Evolutionary conservation across 2,113 vertebrate species (phyloP).

Genomic region (Gobiocypris rarus): DNA sequence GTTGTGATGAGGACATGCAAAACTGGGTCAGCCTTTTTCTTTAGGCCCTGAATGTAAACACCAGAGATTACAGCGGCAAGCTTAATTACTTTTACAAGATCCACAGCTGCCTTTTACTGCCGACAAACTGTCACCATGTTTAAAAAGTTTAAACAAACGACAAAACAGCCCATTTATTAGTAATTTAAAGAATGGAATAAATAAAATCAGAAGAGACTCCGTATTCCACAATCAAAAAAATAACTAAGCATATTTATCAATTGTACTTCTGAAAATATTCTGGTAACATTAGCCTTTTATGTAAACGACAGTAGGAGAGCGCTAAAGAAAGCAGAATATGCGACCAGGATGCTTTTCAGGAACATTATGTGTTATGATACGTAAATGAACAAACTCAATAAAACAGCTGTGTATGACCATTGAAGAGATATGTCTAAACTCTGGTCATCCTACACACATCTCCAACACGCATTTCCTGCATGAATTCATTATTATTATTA

Average conservation of each 20-base stretch:
- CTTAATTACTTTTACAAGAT: slow-evolving; percentile 79
- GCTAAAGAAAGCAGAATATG: background rate
- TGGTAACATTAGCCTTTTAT: background rate
- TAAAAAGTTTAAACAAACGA: background rate
- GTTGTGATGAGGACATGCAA: slow-evolving; percentile 80
- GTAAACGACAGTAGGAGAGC: background rate
- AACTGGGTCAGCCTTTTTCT: slow-evolving; percentile 75
- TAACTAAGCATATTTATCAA: background rate
- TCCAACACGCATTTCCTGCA: background rate
- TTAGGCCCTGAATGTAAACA: slow-evolving; percentile 74
- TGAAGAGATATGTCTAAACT: background rate
- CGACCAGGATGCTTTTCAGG: background rate
- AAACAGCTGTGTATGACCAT: background rate
- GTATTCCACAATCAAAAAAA: slow-evolving; percentile 11
- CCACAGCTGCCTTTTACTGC: slow-evolving; percentile 75
- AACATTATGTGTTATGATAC: background rate
- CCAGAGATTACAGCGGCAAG: slow-evolving; percentile 72
- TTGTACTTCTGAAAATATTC: background rate
- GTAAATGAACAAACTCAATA: slow-evolving; percentile 3
- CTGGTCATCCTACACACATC: background rate
- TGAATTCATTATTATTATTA: background rate
- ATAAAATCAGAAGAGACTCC: background rate
- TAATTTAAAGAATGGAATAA: background rate
- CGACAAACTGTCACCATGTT: slow-evolving; percentile 75
- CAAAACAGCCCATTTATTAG: background rate